Evolutionary conservation across 2,113 vertebrate species (phyloP).

Genomic region (Pteronura brasiliensis): DNA sequence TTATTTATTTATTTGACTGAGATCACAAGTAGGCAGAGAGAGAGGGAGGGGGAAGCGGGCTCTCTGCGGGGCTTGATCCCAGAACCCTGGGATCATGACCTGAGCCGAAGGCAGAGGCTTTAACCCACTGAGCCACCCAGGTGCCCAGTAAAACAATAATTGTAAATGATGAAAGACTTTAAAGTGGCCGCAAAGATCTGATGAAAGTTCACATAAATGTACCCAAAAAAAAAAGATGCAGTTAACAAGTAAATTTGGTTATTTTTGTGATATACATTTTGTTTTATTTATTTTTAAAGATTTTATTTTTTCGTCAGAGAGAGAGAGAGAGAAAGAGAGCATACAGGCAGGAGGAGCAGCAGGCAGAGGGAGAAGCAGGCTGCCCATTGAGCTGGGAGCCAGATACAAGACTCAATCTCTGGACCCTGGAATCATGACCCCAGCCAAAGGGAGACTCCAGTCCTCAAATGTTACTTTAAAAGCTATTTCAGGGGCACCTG

Average conservation of each 20-base stretch:
- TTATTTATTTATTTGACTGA: no score
- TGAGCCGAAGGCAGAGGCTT: no score
- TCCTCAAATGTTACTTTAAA: no score
- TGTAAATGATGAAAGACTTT: neutral
- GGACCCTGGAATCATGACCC: no score
- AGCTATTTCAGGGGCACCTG: no score
- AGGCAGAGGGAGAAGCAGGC: neutral
- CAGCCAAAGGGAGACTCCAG: no score
- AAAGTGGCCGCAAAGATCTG: neutral
- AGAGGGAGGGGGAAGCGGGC: no score
- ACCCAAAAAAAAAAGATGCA: neutral
- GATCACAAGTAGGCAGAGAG: no score
- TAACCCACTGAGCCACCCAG: no score
- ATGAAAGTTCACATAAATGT: neutral
- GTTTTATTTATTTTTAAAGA: neutral
- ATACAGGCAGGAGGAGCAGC: neutral
- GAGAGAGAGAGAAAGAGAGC: neutral
- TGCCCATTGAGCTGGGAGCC: neutral
- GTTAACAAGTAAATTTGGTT: neutral
- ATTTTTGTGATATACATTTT: neutral
- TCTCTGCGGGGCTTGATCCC: no score
- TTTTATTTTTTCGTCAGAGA: neutral
- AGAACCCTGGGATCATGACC: no score
- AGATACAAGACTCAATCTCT: neutral
- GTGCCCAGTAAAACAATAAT: neutral